Base-by-base conservation (phyloP, 2,797 vertebrate genomes). In the Oreochromis mossambicus region DNA sequence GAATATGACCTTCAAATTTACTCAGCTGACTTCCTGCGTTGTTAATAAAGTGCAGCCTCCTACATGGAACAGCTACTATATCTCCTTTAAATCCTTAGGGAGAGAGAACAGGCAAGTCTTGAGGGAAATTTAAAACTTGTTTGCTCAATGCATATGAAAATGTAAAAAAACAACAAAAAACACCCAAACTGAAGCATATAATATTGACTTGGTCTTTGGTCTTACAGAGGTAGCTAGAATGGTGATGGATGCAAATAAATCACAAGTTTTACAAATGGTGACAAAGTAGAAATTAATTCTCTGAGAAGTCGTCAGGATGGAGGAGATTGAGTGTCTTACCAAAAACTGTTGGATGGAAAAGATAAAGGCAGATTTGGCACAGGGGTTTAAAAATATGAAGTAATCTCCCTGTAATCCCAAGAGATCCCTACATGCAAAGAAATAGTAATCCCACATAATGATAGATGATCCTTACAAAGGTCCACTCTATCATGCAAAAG, bases 351-450 rank as follows among this genome's bases (percentile, higher is more conserved):
- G 87, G 89, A 92, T 90, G 86, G 87, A 89, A 89, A 88, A 94
- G 92, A 95, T 93, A 92, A 92, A 90, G 85, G 46, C 88, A 91
- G 87, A 95, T 95, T 86, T 93, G 89, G 82, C 79, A 83, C 50
- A 13, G 79, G 52, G 90, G 50, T 73, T 94, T 81, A 85, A 92
- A 91, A 95, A 95, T 91, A 94, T 93, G 91, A 95, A 95, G 94
- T 96, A 95, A 96, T 96, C 95, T 95, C 78, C 50, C 85, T 82
- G 85, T 96, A 96, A 97, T 97, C 95, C 96, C 55, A 80, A 87
- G 32, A 94, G 93, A 95, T 96, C 92, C 91, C 83, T 87, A 90
- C 92, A 94, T 91, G 91, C 91, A 94, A 95, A 96, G 95, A 94
- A 95, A 94, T 81, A 58, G 80, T 95, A 96, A 96, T 96, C 95